Base-by-base conservation (phyloP, 1,140 invertebrate species). In the Drosophila tani region DNA sequence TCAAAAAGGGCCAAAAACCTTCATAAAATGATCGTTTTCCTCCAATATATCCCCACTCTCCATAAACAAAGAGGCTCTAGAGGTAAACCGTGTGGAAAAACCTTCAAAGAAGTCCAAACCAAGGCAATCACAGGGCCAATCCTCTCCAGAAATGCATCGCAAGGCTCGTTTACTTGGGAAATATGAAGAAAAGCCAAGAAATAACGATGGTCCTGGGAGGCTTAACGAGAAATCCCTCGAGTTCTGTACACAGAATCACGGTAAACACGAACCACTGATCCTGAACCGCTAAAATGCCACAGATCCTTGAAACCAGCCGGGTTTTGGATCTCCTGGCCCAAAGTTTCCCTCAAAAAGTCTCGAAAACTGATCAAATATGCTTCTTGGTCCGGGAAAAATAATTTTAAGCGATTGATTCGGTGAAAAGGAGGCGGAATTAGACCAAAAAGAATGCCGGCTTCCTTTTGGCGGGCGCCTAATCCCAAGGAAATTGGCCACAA, bases 71-170 rank as follows among this genome's bases (percentile, higher is more conserved):
- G 0, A 19, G 19, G 11, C 29, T 21, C 11, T 0, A 45, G 29
- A 53, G 19, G 21, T 0, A 38, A 68, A 15, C 27, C 19, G 14
- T 8, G 27, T 53, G 9, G 19, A 19, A 14, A 45, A 15, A 12
- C 14, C 5, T 27, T 35, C 6, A 32, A 5, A 11, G 14, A 32
- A 24, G 5, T 3, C 8, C 1, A 14, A 14, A 2, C 5, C 35
- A 12, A n/a, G 24, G 19, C 40, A 15, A 27, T 9, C 17, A 8
- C 9, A 21, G 14, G 7, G 32, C 43, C 41, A 90, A 90, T 85
- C 81, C 82, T 85, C 65, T 81, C 85, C 75, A 90, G 85, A 90
- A 82, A 79, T 60, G 8, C 27, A 4, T 19, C 12, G 43, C 14
- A 2, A 41, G 21, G 15, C 9, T n/a, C 11, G 41, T 60, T 32